phyloP scores from a whole-genome alignment of 1,140 invertebrate genomes.

The Bombus balteatus region DNA sequence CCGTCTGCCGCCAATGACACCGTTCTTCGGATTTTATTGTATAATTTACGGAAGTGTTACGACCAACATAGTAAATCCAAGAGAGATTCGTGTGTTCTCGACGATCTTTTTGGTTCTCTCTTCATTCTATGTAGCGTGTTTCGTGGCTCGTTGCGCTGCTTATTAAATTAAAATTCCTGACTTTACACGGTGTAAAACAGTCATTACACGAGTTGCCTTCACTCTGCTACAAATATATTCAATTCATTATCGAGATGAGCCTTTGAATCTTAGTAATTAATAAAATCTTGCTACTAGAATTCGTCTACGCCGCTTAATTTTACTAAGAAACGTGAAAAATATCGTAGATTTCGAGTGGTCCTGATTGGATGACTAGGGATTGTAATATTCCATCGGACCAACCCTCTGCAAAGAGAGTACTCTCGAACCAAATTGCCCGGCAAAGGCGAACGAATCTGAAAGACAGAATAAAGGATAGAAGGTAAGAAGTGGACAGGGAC shows the following conservation, averaged over 20 bases:
- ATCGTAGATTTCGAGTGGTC: too few relatives aligned
- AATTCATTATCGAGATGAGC: slow-evolving; percentile 38
- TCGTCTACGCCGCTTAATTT: too few relatives aligned
- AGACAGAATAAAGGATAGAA: not conserved
- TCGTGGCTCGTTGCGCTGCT: not conserved
- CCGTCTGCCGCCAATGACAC: not conserved
- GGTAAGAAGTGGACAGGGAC: not conserved
- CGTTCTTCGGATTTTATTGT: slow-evolving; percentile 8
- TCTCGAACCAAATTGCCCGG: not conserved
- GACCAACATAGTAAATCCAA: not conserved
- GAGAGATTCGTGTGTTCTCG: not conserved
- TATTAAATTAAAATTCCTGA: not conserved
- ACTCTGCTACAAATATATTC: slow-evolving; percentile 37
- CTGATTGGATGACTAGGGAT: too few relatives aligned
- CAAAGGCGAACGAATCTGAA: not conserved
- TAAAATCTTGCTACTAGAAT: too few relatives aligned
- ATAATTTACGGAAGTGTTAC: slow-evolving; percentile 17
- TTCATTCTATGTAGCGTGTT: not conserved
- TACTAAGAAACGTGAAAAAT: too few relatives aligned
- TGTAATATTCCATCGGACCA: too few relatives aligned
- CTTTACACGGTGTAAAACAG: not conserved
- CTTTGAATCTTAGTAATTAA: not conserved
- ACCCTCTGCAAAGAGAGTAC: not conserved
- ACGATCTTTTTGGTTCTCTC: not conserved
- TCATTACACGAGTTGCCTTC: not conserved